Conservation (phyloP, 1,140 invertebrate species). For the Heliconius eleuchia region DNA sequence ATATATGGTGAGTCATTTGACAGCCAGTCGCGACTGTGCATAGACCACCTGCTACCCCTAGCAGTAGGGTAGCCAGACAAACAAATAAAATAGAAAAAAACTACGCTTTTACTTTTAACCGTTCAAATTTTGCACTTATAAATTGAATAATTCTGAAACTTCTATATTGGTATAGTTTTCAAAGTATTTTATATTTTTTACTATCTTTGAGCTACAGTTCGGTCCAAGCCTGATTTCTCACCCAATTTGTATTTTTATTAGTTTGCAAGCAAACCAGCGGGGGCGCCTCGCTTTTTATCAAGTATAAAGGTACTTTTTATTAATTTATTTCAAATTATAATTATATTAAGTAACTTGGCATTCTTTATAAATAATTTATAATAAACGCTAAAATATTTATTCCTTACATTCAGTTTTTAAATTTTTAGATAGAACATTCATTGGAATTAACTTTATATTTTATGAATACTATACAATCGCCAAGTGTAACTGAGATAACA, state of each 20-base stretch:
- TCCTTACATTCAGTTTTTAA: no score
- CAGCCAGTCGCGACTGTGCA: slow-evolving; percentile 5
- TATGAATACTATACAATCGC: background rate
- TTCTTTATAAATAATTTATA: no score
- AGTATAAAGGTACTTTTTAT: background rate
- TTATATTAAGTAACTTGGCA: no score
- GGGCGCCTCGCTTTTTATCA: background rate
- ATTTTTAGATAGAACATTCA: background rate
- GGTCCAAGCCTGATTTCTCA: background rate
- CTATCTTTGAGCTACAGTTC: background rate
- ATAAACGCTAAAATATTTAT: no score
- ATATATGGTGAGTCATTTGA: background rate
- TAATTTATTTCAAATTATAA: no score
- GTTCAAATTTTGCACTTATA: background rate
- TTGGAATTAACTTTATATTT: background rate
- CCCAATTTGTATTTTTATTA: background rate
- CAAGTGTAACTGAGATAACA: background rate
- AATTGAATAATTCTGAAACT: background rate
- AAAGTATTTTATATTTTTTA: background rate
- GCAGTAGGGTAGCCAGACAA: background rate
- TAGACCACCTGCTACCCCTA: background rate
- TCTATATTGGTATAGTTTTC: background rate
- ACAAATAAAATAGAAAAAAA: background rate
- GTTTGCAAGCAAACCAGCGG: background rate
- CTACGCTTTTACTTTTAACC: background rate